These are phyloP conservation scores for Siniperca knerii DNA, from an alignment of 2,113 vertebrate genomes.

Conservation along the genomic window DNA sequence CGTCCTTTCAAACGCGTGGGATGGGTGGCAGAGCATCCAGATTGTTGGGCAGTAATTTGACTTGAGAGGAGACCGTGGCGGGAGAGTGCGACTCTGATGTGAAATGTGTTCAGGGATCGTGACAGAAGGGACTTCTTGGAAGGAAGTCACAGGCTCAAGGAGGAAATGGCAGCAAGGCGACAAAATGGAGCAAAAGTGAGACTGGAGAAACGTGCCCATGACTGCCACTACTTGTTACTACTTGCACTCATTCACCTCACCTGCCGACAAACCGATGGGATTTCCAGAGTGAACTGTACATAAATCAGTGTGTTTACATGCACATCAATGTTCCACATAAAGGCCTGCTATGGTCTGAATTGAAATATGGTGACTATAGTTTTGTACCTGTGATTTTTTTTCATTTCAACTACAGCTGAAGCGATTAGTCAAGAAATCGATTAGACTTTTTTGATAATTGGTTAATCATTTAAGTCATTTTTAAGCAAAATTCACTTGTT, in stretches of 20 bases:
- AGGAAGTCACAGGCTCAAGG: conserved; percentile 51
- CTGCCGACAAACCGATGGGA: conserved; percentile 1
- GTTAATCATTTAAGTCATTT: not conserved
- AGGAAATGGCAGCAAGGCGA: conserved; percentile 35
- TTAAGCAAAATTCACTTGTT: not conserved
- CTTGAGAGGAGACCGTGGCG: conserved; percentile 44
- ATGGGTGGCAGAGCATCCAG: conserved; percentile 49
- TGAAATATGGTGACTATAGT: not conserved
- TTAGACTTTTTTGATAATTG: no score
- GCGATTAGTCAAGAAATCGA: not conserved
- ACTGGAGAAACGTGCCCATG: conserved; percentile 12
- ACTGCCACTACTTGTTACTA: conserved; percentile 27
- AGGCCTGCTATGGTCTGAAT: not conserved
- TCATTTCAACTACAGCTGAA: not conserved
- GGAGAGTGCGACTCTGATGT: conserved; percentile 49
- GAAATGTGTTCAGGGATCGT: conserved; percentile 48
- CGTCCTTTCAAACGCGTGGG: conserved; percentile 24
- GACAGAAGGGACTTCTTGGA: conserved; percentile 57
- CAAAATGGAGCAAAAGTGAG: conserved; percentile 26
- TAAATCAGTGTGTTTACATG: not conserved
- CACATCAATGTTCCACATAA: not conserved
- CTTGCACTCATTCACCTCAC: conserved; percentile 21
- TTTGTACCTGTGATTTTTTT: not conserved
- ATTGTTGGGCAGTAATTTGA: conserved; percentile 63
- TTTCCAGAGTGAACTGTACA: not conserved